These are phyloP conservation scores for Lamprologus tigripictilis DNA, from an alignment of 2,113 vertebrate species.

Conservation along the genomic window DNA sequence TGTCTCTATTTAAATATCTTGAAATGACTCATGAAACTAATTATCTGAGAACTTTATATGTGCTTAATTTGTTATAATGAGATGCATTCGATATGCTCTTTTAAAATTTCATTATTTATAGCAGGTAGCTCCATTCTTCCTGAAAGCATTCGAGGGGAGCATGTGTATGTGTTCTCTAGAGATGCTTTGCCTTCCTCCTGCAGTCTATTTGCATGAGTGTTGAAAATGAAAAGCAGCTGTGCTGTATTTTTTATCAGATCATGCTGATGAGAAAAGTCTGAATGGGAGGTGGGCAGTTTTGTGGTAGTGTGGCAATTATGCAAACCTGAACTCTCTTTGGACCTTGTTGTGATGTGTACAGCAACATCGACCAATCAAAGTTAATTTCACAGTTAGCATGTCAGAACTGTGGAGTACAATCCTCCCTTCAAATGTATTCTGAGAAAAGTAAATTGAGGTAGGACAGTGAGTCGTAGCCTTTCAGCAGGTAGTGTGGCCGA, in stretches of 20 bases:
- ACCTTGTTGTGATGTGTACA: neutral
- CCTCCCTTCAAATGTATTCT: neutral
- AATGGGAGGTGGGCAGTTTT: neutral
- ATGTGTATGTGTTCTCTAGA: neutral
- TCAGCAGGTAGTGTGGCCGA: neutral
- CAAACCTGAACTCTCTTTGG: neutral
- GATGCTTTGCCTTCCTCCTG: neutral
- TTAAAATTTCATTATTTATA: neutral
- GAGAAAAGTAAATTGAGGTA: accelerated
- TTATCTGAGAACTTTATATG: neutral
- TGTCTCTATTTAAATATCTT: neutral
- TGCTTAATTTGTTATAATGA: neutral
- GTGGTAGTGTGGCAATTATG: neutral
- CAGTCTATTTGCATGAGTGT: neutral
- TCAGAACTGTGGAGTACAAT: neutral
- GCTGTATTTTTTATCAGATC: accelerated
- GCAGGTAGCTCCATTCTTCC: neutral
- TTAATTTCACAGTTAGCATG: neutral
- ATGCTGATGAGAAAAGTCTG: neutral
- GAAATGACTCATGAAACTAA: neutral
- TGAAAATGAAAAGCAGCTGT: neutral
- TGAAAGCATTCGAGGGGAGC: neutral
- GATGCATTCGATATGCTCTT: neutral
- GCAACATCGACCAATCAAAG: neutral
- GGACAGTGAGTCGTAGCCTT: accelerated